These are phyloP conservation scores for Plutella xylostella DNA, from an alignment of 2,888 invertebrate species.

Conservation along the genomic window DNA sequence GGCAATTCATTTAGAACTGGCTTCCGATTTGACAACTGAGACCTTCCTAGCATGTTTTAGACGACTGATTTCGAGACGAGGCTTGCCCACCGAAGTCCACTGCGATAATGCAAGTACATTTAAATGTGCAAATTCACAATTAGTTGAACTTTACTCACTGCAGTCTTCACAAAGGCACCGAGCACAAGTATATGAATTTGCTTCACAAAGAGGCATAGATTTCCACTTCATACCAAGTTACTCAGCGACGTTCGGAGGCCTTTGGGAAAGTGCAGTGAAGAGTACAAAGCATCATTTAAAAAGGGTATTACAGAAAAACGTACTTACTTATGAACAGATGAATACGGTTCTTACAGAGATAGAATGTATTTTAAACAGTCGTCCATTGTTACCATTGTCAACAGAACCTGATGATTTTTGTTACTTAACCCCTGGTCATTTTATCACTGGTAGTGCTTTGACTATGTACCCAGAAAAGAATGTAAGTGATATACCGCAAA, in stretches of 20 bases:
- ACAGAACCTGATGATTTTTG: no score
- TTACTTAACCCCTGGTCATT: no score
- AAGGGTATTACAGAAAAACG: no score
- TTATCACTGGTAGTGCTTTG: no score
- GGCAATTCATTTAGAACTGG: conserved; percentile 11
- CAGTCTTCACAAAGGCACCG: background rate
- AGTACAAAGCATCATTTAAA: background rate
- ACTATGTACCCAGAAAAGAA: no score
- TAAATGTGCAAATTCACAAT: background rate
- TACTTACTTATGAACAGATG: no score
- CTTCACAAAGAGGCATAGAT: background rate
- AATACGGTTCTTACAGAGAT: no score
- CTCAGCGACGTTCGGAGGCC: conserved; percentile 11
- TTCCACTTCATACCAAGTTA: conserved; percentile 5
- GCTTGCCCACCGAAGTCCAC: background rate
- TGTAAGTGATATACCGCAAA: no score
- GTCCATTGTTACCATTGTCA: no score
- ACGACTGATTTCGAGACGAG: background rate
- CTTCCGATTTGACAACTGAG: conserved; percentile 3
- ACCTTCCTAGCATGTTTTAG: background rate
- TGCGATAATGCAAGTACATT: conserved; percentile 2
- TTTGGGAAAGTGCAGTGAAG: conserved; percentile 16
- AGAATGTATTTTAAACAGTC: no score
- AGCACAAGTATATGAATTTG: background rate
- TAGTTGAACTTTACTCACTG: background rate